Evolutionary conservation across 2,888 invertebrate genomes (phyloP).

Genomic region (Brachyptera risi): DNA sequence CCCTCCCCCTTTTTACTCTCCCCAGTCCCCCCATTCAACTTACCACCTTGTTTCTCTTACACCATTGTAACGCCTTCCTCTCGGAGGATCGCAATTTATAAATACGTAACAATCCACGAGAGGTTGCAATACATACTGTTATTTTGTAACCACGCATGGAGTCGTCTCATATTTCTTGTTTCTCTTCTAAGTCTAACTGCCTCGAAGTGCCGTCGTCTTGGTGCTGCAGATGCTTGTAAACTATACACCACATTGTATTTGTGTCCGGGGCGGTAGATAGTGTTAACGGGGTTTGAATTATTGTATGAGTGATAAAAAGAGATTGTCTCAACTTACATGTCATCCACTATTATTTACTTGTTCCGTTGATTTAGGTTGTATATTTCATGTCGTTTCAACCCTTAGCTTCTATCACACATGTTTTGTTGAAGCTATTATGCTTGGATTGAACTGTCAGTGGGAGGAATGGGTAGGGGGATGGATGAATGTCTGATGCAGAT

Average conservation of each 20-base stretch:
- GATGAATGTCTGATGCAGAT: background rate
- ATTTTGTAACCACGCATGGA: background rate
- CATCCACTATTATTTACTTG: constrained; percentile 13
- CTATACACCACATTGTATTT: constrained; percentile 11
- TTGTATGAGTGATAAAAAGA: constrained; percentile 13
- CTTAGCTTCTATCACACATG: background rate
- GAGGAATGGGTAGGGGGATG: background rate
- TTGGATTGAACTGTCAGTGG: background rate
- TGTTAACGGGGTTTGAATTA: constrained; percentile 13
- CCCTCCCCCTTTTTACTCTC: background rate
- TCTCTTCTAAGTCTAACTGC: too few relatives aligned
- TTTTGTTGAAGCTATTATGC: background rate
- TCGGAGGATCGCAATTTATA: constrained; percentile 19
- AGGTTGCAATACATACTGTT: constrained; percentile 13
- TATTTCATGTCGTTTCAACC: background rate
- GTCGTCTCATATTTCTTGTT: too few relatives aligned
- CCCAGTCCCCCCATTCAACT: background rate
- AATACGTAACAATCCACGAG: constrained; percentile 11
- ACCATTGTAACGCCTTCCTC: background rate
- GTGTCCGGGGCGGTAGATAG: background rate
- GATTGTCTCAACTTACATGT: constrained; percentile 13
- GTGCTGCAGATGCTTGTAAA: constrained; percentile 5
- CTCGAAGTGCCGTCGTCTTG: too few relatives aligned
- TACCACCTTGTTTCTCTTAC: constrained; percentile 17
- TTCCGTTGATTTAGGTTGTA: constrained; percentile 13